Evolutionary conservation across 1,140 invertebrate species (phyloP).

Genomic region (Neodiprion lecontei): DNA sequence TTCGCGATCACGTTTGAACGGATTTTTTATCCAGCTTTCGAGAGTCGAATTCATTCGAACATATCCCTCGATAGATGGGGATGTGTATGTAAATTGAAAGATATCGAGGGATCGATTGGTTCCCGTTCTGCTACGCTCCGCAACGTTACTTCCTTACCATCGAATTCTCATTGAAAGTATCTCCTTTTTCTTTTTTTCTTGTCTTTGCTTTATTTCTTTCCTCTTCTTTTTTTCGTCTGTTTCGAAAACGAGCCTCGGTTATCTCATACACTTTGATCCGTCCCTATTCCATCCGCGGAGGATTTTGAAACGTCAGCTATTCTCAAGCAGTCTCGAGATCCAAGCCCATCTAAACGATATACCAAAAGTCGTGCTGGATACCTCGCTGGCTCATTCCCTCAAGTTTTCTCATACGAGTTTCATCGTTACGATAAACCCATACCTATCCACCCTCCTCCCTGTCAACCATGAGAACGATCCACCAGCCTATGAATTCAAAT

Average conservation of each 20-base stretch:
- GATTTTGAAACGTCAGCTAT: too few relatives aligned
- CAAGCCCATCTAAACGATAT: too few relatives aligned
- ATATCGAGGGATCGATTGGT: too few relatives aligned
- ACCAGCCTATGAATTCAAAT: background rate
- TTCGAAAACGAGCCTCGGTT: background rate
- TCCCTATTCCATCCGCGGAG: background rate
- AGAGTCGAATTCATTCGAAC: too few relatives aligned
- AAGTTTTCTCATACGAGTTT: conserved; percentile 7
- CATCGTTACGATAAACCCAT: background rate
- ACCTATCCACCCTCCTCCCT: background rate
- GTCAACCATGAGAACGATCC: background rate
- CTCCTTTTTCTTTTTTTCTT: too few relatives aligned
- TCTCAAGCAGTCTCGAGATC: too few relatives aligned
- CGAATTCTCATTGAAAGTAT: background rate
- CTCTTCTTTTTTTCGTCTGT: background rate
- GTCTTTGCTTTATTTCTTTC: background rate
- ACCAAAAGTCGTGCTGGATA: too few relatives aligned
- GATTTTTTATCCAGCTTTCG: too few relatives aligned
- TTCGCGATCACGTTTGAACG: too few relatives aligned
- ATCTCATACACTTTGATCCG: background rate
- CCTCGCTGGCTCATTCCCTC: background rate
- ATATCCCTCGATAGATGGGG: too few relatives aligned
- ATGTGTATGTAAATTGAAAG: too few relatives aligned
- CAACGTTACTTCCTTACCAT: conserved; percentile 1
- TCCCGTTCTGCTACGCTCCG: too few relatives aligned